Base-by-base conservation (phyloP, 2,797 vertebrate species). In the Smutsia gigantea region DNA sequence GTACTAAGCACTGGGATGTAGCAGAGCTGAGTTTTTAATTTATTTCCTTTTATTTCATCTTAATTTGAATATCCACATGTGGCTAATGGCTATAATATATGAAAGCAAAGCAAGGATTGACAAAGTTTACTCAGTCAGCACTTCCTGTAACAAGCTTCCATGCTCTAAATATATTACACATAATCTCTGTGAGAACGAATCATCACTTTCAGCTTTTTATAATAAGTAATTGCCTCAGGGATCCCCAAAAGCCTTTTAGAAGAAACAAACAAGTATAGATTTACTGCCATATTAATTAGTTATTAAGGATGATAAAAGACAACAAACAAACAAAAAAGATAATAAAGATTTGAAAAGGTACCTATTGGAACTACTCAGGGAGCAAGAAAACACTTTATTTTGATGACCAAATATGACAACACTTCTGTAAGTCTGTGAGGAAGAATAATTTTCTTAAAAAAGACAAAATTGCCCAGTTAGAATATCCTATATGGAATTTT, bases 1-100 rank as follows among this genome's bases (percentile, higher is more conserved):
- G n/a, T 5, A 59, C 23, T n/a, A 27, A 59, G 49, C 31, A 31
- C 79, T 72, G 17, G 42, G 66, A 61, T 53, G 42, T 42, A 85
- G 55, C 23, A 46, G 12, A 79, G 53, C 9, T 18, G 14, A 92
- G 74, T 23, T 85, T 55, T 53, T 75, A 85, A 69, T 90, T 79
- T 68, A 89, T 87, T 87, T 74, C 14, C 25, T 75, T 53, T 79
- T 75, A 72, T 64, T 90, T 91, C 90, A 91, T 71, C 78, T 93
- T 71, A 72, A 94, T 61, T 55, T 84, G 74, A 66, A 68, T 84
- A 88, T 49, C 15, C 42, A 88, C 42, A 72, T 53, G 66, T 61
- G 31, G 29, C 59, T 66, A 53, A 31, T 64, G 31, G 64, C 7
- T 27, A 84, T 59, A 34, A 53, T 39, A 59, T 53, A 95, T 27